phyloP scores from a whole-genome alignment of 2,888 invertebrate species.

The Oscheius myriophilus region DNA sequence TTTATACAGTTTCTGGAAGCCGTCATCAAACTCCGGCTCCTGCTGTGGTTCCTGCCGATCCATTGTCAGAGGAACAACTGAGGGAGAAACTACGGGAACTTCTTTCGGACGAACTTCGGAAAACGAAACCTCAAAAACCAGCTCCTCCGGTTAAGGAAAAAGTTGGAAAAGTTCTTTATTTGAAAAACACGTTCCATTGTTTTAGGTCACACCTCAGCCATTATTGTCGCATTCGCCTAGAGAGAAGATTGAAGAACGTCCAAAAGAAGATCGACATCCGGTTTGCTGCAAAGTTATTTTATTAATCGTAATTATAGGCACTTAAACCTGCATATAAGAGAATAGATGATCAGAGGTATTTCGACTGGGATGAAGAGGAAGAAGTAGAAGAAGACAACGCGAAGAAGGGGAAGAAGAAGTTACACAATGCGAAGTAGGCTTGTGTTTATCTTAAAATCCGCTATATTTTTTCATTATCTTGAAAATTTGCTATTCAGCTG shows the following conservation, averaged over 20 bases:
- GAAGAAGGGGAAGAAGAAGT: too few species aligned
- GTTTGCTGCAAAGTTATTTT: too few species aligned
- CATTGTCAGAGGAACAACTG: conserved; percentile 6
- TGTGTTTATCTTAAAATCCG: too few species aligned
- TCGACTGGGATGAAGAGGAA: conserved; percentile 18
- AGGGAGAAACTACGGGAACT: conserved; percentile 2
- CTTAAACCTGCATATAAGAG: not conserved
- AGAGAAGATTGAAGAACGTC: not conserved
- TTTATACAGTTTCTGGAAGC: too few species aligned
- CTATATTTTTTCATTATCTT: too few species aligned
- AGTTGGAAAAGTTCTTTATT: too few species aligned
- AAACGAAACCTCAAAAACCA: conserved; percentile 5
- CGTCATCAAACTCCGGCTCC: too few species aligned
- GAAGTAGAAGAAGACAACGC: not conserved
- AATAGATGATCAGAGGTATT: conserved; percentile 6
- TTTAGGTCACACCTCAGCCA: not conserved
- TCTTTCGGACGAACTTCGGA: conserved; percentile 7
- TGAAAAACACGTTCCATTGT: not conserved
- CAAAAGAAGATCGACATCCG: too few species aligned
- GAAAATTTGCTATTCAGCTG: too few species aligned
- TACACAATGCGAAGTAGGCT: too few species aligned
- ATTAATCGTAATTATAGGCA: not conserved
- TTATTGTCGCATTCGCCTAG: not conserved
- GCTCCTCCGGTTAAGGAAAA: conserved; percentile 7
- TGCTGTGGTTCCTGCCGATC: too few species aligned